Conservation (phyloP, 2,113 vertebrate species). For the Pteropus alecto region DNA sequence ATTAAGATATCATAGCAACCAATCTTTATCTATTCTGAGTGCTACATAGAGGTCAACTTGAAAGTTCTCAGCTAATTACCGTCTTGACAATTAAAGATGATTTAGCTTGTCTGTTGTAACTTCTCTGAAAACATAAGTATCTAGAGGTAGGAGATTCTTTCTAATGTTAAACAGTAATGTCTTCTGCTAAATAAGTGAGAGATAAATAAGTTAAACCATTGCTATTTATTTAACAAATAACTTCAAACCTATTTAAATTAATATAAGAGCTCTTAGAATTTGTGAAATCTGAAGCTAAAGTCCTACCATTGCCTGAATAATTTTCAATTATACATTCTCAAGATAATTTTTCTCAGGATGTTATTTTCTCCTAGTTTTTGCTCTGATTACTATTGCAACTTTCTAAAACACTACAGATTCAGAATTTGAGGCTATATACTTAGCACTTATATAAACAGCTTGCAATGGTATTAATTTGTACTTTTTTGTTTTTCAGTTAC, state of each 20-base stretch:
- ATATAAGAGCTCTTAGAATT: neutral
- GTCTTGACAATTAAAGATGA: constrained; percentile 46
- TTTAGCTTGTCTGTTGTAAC: constrained; percentile 51
- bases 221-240: neutral
- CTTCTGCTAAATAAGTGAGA: constrained; percentile 19
- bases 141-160: constrained; percentile 2
- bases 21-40: constrained; percentile 54
- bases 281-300: constrained; percentile 30
- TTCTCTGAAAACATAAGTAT: constrained; percentile 26
- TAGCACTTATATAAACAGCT: constrained; percentile 33
- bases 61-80: constrained; percentile 68
- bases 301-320: neutral
- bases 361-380: constrained; percentile 19
- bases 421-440: neutral
- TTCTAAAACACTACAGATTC: constrained; percentile 31
- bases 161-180: constrained; percentile 16
- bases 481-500: constrained; percentile 50
- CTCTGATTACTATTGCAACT: constrained; percentile 15
- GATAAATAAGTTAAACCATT: constrained; percentile 1
- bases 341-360: neutral
- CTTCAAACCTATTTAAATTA: constrained; percentile 19
- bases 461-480: constrained; percentile 43
- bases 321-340: constrained; percentile 37
- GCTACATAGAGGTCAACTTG: constrained; percentile 55
- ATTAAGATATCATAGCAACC: constrained; percentile 58